These are phyloP conservation scores for Scolanthus callimorphus DNA, from an alignment of 92 coral and sea anemone species.

Conservation along the genomic window DNA sequence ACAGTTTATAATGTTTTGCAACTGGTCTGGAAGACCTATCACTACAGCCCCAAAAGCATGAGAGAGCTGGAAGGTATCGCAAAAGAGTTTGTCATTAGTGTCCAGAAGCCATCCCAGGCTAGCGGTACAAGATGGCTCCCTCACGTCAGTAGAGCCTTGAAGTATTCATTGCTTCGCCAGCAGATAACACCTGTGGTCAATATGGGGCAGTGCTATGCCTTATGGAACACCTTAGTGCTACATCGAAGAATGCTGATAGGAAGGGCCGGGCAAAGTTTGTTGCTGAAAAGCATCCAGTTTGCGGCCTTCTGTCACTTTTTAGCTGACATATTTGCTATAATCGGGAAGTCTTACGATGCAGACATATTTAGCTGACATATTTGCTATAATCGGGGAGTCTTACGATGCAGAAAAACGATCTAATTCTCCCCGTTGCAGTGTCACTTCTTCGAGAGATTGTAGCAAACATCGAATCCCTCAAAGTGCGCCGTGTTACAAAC, in stretches of 20 bases:
- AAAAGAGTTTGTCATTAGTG: slow-evolving; percentile 17
- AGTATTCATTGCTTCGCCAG: slow-evolving; percentile 36
- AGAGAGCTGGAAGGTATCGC: slow-evolving; percentile 28
- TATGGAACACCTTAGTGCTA: slow-evolving; percentile 12
- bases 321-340: too few species aligned
- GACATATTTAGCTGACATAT: too few species aligned
- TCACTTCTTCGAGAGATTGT: slow-evolving; percentile 26
- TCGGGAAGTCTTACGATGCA: too few species aligned
- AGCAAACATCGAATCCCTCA: slow-evolving; percentile 15
- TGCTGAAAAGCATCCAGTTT: slow-evolving; percentile 15
- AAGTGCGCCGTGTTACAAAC: slow-evolving; percentile 16
- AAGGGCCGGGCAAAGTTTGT: slow-evolving; percentile 28
- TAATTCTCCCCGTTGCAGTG: slow-evolving; percentile 25
- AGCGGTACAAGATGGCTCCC: slow-evolving; percentile 49
- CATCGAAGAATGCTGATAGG: slow-evolving; percentile 22
- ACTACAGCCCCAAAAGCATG: slow-evolving; percentile 38
- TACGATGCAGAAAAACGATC: too few species aligned
- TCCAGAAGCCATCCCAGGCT: slow-evolving; percentile 31
- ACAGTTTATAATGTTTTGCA: slow-evolving; percentile 35
- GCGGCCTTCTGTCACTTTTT: slow-evolving; percentile 38
- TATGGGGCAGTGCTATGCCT: slow-evolving; percentile 30
- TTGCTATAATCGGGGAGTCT: too few species aligned
- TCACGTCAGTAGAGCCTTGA: slow-evolving; percentile 31
- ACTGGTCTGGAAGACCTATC: slow-evolving; percentile 29
- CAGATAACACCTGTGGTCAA: slow-evolving; percentile 16